Evolutionary conservation across 2,888 invertebrate species (phyloP).

Genomic region (Macaria notata): DNA sequence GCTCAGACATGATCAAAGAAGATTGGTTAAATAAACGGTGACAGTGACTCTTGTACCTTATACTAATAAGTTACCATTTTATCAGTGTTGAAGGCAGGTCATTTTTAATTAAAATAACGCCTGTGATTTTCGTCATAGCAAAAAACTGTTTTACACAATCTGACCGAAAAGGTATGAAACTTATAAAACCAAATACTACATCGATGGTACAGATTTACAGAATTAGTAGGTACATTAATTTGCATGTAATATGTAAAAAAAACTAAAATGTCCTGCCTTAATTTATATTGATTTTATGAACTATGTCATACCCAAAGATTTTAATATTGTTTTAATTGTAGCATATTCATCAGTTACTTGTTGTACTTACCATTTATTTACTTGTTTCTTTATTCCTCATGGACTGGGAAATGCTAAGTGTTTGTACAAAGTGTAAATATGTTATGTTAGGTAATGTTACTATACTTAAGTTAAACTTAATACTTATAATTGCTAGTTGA

Average conservation of each 20-base stretch:
- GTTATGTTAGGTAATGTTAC: not conserved
- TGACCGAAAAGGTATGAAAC: too few species aligned
- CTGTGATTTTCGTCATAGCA: not conserved
- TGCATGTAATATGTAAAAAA: too few species aligned
- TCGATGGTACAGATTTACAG: too few species aligned
- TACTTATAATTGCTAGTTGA: not conserved
- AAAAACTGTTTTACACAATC: too few species aligned
- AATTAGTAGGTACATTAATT: too few species aligned
- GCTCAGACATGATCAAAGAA: conserved; percentile 92
- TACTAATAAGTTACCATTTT: conserved; percentile 13
- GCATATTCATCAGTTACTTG: not conserved
- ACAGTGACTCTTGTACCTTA: conserved; percentile 34
- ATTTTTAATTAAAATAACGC: not conserved
- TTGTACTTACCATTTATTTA: not conserved
- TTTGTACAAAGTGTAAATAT: conserved; percentile 16
- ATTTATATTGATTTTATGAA: conserved; percentile 12
- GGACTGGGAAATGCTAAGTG: not conserved
- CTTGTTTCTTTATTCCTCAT: not conserved
- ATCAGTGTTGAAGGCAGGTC: conserved; percentile 13
- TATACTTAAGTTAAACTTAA: not conserved
- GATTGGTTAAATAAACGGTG: conserved; percentile 85
- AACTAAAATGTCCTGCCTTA: conserved; percentile 9
- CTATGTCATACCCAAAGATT: conserved; percentile 24
- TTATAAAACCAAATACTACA: too few species aligned
- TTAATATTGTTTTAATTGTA: conserved; percentile 2